Evolutionary conservation across 2,797 vertebrate species (phyloP), one percentile per base, ranked within the genome.

Genomic region (Nannoperca obscura): DNA sequence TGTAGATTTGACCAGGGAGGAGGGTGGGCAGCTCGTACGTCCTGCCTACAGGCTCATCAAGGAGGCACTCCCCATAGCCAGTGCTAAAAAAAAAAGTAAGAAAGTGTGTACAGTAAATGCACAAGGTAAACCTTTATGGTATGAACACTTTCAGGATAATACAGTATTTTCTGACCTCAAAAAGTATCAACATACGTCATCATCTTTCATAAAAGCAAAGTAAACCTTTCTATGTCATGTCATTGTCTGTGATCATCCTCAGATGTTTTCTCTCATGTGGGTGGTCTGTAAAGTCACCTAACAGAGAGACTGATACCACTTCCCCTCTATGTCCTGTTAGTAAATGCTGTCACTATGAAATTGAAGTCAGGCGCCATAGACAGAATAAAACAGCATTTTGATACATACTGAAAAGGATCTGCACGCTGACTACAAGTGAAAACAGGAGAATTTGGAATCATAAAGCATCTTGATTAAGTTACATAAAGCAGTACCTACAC

Each of bases 51-150:
- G 98, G 97, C 88, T 97, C 98, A 80, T 99, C 98, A 47, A 99
- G 94, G 34, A 99, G 96, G 88, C 98, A 99, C 83, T 99, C 98
- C 58, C 97, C 98, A 70, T 99, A 98, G 47, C 98, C 98, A 47
- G 97, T 98, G 83, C 98, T 99, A 27, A 61, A 74, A 74, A 27
- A 27, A 27, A 40, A 59, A 71, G 9, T 3, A 34, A 63, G 12
- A 62, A 44, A 36, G 20, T 13, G 17, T 42, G 20, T 65, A 49
- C 54, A 50, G 52, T 38, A 22, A 65, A 57, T 38, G 34, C 52
- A 72, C 40, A 9, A 38, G 38, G 34, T 0, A 71, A 75, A 69
- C n/a, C 11, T 62, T 66, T 15, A 58, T 12, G 13, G 17, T 59
- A n/a, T 34, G 55, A 22, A 76, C 44, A 19, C 53, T 24, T 73